A percentile compares a stretch with the other conserved stretches of the same genome.
These are phyloP conservation scores for Dicrurus megarhynchus DNA, from an alignment of 2,113 vertebrate genomes.

Conservation along the genomic window DNA sequence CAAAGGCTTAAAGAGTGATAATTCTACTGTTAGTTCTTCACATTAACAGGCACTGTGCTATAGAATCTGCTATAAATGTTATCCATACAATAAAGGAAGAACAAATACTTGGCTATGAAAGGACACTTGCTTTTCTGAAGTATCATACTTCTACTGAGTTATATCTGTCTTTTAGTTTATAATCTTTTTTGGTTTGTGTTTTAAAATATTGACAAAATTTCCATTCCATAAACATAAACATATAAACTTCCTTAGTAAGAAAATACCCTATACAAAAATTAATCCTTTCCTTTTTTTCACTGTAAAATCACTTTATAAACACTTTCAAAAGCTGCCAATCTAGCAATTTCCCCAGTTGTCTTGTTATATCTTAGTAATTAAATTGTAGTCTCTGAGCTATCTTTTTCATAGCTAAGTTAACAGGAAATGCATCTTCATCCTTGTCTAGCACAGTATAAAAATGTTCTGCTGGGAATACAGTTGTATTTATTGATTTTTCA, in stretches of 20 bases:
- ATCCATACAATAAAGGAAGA: background rate
- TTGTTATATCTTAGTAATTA: slow-evolving; percentile 49
- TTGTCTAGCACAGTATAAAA: slow-evolving; percentile 41
- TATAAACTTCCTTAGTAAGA: background rate
- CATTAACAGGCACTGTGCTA: background rate
- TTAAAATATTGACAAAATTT: background rate
- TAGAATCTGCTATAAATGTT: background rate
- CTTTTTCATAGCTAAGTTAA: slow-evolving; percentile 47
- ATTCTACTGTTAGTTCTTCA: background rate
- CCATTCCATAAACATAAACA: background rate
- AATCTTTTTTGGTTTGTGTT: background rate
- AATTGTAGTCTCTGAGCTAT: slow-evolving; percentile 49
- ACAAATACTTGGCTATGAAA: background rate
- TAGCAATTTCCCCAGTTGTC: slow-evolving; percentile 8
- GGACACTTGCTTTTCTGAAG: background rate
- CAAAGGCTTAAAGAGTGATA: background rate
- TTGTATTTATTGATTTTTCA: slow-evolving; percentile 55
- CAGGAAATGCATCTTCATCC: slow-evolving; percentile 46
- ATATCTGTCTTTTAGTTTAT: background rate
- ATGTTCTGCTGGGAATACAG: slow-evolving; percentile 26
- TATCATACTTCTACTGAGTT: background rate
- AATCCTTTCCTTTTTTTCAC: background rate
- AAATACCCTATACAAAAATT: background rate
- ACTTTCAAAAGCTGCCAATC: slow-evolving; percentile 28
- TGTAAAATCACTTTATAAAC: background rate